Evolutionary conservation across 37 sponge, comb jelly and placozoan species (phyloP), one percentile per base, ranked within the genome.

Genomic region (Crambe crambe): DNA sequence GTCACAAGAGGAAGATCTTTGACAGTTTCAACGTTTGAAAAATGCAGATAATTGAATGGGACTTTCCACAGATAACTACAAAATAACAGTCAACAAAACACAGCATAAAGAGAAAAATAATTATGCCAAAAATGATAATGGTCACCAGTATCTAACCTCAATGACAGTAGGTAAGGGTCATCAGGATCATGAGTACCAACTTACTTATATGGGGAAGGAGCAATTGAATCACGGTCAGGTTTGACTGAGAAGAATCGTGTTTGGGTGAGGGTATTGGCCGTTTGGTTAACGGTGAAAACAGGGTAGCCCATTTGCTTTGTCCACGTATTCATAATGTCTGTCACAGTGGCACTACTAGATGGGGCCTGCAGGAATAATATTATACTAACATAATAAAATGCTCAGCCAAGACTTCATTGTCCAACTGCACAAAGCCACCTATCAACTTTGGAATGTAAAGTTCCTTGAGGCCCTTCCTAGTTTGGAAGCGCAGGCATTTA

Each of bases 281-380:
- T 57, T 40, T 42, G 10, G 42, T 43, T 58, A 26, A 90, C 74
- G 31, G 67, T 63, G 29, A 96, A 59, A 18, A 96, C 80, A 26
- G 94, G 97, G 75, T 84, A 96, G 1, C 97, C 97, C 65, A 72
- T 85, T 72, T 96, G 97, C 32, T 70, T 65, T 1, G 97, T 96
- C 97, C 97, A 96, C 29, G 91, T 90, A 78, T 88, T 81, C 97
- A 96, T 96, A 23, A 96, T 72, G 17, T 62, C 68, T 5, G 74
- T 34, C 10, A 68, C 5, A 34, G 37, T 37, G 9, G 37, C 68
- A 18, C 20, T 34, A 15, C 3, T 3, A 35, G 39, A 6, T 35
- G 68, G 68, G 21, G 21, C 68, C 63, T 30, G 26, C 17, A 62
- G 5, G 26, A 23, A 62, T 6, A 30, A 23, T 27, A 62, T 62